Evolutionary conservation across 2,113 vertebrate genomes (phyloP).

Genomic region (Oxyura jamaicensis): DNA sequence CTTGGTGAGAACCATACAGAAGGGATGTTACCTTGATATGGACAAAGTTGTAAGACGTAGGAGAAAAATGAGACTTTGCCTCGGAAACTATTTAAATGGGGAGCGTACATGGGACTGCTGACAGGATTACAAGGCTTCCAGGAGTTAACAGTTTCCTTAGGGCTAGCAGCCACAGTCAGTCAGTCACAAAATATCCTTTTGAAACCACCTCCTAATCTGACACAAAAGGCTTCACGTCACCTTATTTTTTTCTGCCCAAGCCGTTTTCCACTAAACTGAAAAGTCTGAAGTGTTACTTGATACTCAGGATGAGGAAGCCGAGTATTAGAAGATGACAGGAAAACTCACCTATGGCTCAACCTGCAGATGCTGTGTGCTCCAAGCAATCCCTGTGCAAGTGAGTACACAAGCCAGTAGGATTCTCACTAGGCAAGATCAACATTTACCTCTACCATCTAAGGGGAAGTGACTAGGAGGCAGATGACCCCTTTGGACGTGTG

Average conservation of each 20-base stretch:
- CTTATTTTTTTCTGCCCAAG: not conserved
- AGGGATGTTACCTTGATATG: conserved; percentile 68
- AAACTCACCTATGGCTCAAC: not conserved
- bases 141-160: not conserved
- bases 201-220: not conserved
- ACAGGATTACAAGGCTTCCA: not conserved
- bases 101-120: not conserved
- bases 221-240: not conserved
- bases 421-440: not conserved
- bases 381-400: not conserved
- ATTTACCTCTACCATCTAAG: not conserved
- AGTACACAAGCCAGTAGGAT: accelerated
- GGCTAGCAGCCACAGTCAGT: not conserved
- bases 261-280: accelerated
- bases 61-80: conserved; percentile 31
- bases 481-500: not conserved
- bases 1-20: conserved; percentile 48
- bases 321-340: not conserved
- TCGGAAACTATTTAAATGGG: not conserved
- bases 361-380: too few relatives aligned
- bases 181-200: not conserved
- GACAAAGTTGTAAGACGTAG: conserved; percentile 34
- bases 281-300: accelerated
- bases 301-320: not conserved
- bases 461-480: not conserved